Base-by-base conservation (phyloP, 2,113 vertebrate species). In the Oenanthe oenanthe region DNA sequence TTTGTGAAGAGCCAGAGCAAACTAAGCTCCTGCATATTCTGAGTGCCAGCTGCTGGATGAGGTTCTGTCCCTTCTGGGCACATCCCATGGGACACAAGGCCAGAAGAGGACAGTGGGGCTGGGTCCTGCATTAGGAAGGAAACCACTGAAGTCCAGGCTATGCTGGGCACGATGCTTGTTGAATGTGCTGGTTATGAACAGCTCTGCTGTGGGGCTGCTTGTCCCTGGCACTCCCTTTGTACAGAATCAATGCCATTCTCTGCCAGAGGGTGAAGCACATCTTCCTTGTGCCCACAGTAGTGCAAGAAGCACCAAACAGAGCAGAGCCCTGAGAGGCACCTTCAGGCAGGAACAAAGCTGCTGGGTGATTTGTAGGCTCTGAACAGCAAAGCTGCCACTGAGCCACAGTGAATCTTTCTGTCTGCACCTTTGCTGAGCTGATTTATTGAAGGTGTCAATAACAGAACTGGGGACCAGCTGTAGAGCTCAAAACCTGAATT, bases 361-460 rank as follows among this genome's bases (percentile, higher is more conserved):
- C 45, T 18, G 32, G 5, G 51, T 66, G 75, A 91, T 88, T 57
- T 80, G 90, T 70, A 63, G 88, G 56, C 88, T 89, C 78, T 56
- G 63, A 94, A n/a, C 17, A 85, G 42, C 66, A 76, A 82, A 79
- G 79, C 74, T 90, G 88, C 34, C 89, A 51, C 47, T 4, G 24
- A 63, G 67, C 72, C 71, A 71, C 67, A 29, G 19, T 66, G 82
- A 93, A 83, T 88, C 82, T 91, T 92, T 70, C 63, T 92, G 17
- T 10, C 38, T 83, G 58, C 17, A 43, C 74, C 56, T 85, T 51
- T 60, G 61, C 92, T 28, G 51, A 85, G 38, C 47, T 85, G 71
- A 85, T 92, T 93, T 95, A 88, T 24, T 71, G 73, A 50, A 83
- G 3, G 34, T 79, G 67, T 47, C 92, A 60, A 40, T 73, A 88